phyloP scores from a whole-genome alignment of 1,140 invertebrate species.

The Heliconius himera region DNA sequence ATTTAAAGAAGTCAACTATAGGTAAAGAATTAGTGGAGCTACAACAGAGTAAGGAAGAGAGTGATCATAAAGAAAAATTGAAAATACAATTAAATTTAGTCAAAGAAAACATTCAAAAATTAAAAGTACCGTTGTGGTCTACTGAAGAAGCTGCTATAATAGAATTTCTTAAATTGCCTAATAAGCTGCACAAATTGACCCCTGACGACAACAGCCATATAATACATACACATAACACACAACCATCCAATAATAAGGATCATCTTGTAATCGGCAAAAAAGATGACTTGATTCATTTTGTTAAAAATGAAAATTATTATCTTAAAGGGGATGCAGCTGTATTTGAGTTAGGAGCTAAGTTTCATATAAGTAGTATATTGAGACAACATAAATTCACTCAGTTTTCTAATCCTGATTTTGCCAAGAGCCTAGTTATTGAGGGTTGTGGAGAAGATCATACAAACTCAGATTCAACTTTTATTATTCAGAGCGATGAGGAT shows the following conservation, averaged over 20 bases:
- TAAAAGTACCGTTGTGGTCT: constrained; percentile 82
- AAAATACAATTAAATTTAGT: constrained; percentile 81
- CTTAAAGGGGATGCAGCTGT: constrained; percentile 84
- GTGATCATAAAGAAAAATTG: constrained; percentile 78
- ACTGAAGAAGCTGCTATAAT: constrained; percentile 84
- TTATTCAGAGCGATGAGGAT: constrained; percentile 80
- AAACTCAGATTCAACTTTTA: constrained; percentile 80
- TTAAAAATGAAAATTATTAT: constrained; percentile 83
- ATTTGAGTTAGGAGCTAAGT: constrained; percentile 84
- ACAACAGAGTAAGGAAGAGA: constrained; percentile 57
- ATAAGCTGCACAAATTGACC: constrained; percentile 84
- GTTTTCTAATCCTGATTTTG: constrained; percentile 86
- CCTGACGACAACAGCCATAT: constrained; percentile 75
- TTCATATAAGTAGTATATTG: constrained; percentile 80
- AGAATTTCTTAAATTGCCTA: constrained; percentile 84
- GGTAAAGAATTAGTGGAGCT: constrained; percentile 57
- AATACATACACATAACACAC: constrained; percentile 71
- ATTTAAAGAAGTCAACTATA: constrained; percentile 67
- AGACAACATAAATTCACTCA: constrained; percentile 77
- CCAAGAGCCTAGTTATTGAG: constrained; percentile 85
- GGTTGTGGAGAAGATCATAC: constrained; percentile 84
- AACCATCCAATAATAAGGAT: constrained; percentile 60
- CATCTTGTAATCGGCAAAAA: constrained; percentile 83
- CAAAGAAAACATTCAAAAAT: constrained; percentile 83
- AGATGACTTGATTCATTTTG: constrained; percentile 82